A percentile compares a stretch with the other conserved stretches of the same genome.
Evolutionary conservation across 1,140 invertebrate species (phyloP).

Genomic region (Heterodera schachtii): DNA sequence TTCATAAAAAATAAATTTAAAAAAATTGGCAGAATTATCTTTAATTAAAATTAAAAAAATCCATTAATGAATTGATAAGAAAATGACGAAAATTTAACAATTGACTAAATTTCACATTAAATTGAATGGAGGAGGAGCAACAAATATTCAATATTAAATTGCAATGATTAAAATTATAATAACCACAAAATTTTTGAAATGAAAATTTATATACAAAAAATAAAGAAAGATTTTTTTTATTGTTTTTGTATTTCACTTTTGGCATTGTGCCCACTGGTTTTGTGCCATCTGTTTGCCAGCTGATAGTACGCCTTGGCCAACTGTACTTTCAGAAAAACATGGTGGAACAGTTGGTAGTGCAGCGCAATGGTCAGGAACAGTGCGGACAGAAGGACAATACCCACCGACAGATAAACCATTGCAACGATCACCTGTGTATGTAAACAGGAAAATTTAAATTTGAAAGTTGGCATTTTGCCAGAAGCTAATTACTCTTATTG

Average conservation of each 20-base stretch:
- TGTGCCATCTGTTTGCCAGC: constrained; percentile 1
- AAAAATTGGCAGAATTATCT: too few relatives aligned
- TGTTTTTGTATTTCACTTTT: background rate
- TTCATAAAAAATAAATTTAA: too few relatives aligned
- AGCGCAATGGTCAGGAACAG: constrained; percentile 23
- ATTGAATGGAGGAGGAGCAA: too few relatives aligned
- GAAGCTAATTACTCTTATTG: too few relatives aligned
- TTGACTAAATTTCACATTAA: too few relatives aligned
- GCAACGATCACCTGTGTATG: constrained; percentile 6
- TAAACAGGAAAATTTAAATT: background rate
- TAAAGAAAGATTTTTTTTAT: background rate
- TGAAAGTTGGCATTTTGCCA: background rate
- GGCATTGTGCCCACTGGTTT: background rate
- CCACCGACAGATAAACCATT: constrained; percentile 13
- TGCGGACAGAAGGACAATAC: constrained; percentile 19
- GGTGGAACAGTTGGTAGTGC: constrained; percentile 22
- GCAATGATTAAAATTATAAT: background rate
- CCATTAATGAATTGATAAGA: too few relatives aligned
- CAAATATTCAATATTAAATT: too few relatives aligned
- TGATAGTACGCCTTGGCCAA: background rate
- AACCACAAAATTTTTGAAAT: background rate
- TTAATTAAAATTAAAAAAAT: too few relatives aligned
- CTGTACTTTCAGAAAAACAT: constrained; percentile 17
- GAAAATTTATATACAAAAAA: background rate
- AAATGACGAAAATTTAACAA: too few relatives aligned